phyloP scores from a whole-genome alignment of 1,140 invertebrate species.

The Macrobrachium rosenbergii region DNA sequence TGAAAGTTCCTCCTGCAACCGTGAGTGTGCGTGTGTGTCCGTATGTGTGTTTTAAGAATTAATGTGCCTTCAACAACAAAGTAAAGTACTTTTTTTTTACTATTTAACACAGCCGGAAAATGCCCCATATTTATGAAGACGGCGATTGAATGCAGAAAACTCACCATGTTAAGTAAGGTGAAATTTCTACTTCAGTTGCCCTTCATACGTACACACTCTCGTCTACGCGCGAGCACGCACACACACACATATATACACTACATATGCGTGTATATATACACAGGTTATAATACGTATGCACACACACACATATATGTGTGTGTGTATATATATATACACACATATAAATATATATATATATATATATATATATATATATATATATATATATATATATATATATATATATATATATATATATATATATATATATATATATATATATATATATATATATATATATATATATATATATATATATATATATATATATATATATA shows the following conservation, averaged over 20 bases:
- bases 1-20: too few relatives aligned
- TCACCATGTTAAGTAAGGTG: too few relatives aligned
- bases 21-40: too few relatives aligned
- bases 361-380: constrained; percentile 27
- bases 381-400: constrained; percentile 27
- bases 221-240: neutral
- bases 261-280: neutral
- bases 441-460: constrained; percentile 27
- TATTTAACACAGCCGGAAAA: too few relatives aligned
- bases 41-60: too few relatives aligned
- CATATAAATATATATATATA: constrained; percentile 1
- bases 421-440: constrained; percentile 16
- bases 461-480: neutral
- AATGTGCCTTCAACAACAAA: too few relatives aligned
- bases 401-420: constrained; percentile 27
- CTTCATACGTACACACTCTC: too few relatives aligned
- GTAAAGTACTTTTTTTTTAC: too few relatives aligned
- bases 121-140: too few relatives aligned
- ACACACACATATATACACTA: neutral
- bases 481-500: constrained; percentile 24
- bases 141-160: too few relatives aligned
- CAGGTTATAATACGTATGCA: too few relatives aligned
- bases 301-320: neutral
- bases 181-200: too few relatives aligned
- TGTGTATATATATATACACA: neutral